Conservation (phyloP, 1,140 invertebrate genomes). For the Scylla paramamosain region DNA sequence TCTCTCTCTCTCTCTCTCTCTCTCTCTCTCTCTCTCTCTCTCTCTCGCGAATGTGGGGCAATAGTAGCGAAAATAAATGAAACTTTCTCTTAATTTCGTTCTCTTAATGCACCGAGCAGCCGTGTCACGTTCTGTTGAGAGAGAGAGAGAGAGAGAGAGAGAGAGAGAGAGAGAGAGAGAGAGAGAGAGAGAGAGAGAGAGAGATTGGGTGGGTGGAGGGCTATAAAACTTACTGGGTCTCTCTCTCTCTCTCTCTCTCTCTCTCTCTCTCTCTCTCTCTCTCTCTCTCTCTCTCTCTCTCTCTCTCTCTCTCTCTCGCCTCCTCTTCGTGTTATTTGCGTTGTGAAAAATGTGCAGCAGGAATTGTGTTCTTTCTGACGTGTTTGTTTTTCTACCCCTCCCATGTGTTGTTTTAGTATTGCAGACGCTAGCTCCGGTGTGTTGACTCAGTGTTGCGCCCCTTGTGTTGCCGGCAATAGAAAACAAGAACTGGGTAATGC, state of each 20-base stretch:
- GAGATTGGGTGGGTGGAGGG: not conserved
- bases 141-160: not conserved
- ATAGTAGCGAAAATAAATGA: not conserved
- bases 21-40: conserved; percentile 16
- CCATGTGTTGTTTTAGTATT: no score
- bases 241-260: not conserved
- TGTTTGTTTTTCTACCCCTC: no score
- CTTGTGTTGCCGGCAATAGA: no score
- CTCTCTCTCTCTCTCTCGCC: not conserved
- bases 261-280: not conserved
- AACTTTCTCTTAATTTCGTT: not conserved
- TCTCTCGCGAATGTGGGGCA: not conserved
- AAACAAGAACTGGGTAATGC: no score
- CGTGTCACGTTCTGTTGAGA: not conserved
- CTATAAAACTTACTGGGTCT: not conserved
- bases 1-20: not conserved
- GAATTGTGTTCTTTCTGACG: no score
- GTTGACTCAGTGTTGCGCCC: no score
- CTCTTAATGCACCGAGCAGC: not conserved
- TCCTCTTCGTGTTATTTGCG: not conserved
- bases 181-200: not conserved
- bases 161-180: not conserved
- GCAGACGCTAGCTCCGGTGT: no score
- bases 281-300: not conserved
- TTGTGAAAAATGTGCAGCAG: no score